A percentile compares a stretch with the other conserved stretches of the same genome.
These are phyloP conservation scores for Congeria kusceri DNA, from an alignment of 2,888 invertebrate species.

Conservation along the genomic window DNA sequence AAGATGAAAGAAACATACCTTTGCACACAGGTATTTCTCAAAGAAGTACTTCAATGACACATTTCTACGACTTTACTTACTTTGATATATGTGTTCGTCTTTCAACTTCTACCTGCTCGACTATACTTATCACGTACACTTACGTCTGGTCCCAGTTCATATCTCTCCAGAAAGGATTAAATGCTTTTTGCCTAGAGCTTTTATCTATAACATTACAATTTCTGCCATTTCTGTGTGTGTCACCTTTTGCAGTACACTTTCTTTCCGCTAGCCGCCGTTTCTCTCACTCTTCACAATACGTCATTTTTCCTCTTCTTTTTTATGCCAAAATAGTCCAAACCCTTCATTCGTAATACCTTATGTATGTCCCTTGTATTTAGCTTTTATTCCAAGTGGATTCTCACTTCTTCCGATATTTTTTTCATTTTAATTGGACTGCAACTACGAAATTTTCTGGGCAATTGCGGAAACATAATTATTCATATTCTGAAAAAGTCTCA, in stretches of 20 bases:
- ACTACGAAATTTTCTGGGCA: no score
- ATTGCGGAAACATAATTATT: no score
- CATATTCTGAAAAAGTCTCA: no score
- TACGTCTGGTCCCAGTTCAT: constrained; percentile 12
- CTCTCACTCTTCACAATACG: background rate
- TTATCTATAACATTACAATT: background rate
- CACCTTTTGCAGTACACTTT: background rate
- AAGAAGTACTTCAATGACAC: constrained; percentile 4
- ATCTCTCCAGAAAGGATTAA: constrained; percentile 5
- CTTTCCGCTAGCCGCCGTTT: background rate
- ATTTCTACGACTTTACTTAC: constrained; percentile 14
- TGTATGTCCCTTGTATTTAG: background rate
- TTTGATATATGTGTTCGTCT: background rate
- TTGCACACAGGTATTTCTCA: constrained; percentile 17
- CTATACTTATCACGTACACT: constrained; percentile 13
- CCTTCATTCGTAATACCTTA: constrained; percentile 27
- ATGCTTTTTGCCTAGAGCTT: background rate
- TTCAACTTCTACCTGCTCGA: background rate
- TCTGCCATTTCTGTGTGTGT: background rate
- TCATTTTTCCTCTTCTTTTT: constrained; percentile 7
- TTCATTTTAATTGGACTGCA: no score
- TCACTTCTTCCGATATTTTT: constrained; percentile 16
- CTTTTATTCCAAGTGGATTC: background rate
- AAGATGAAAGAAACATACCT: constrained; percentile 24
- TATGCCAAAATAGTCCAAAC: constrained; percentile 19